Evolutionary conservation across 2,797 vertebrate species (phyloP).

Genomic region (Rhynchonycteris naso): DNA sequence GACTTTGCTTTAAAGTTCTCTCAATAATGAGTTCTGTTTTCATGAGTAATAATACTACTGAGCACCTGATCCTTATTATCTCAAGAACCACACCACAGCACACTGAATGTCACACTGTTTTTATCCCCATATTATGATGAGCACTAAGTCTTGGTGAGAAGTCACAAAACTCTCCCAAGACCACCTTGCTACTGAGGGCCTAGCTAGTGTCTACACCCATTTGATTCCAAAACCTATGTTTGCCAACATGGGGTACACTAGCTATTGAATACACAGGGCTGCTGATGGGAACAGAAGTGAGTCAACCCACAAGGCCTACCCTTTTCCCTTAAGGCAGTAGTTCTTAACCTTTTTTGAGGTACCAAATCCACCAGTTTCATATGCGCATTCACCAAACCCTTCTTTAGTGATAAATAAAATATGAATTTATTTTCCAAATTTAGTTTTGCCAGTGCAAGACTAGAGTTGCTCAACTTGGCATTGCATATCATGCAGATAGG

Average conservation of each 20-base stretch:
- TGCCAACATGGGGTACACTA: not conserved
- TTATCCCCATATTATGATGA: not conserved
- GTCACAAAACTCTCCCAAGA: not conserved
- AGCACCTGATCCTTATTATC: not conserved
- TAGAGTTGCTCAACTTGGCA: no score
- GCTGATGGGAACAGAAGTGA: not conserved
- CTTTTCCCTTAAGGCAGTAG: not conserved
- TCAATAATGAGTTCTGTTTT: not conserved
- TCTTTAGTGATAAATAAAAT: no score
- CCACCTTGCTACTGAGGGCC: not conserved
- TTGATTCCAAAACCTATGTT: not conserved
- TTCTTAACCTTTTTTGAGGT: no score
- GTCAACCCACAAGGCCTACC: no score
- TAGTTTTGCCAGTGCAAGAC: no score
- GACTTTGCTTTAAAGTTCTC: not conserved
- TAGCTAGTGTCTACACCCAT: not conserved
- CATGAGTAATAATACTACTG: not conserved
- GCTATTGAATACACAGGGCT: not conserved
- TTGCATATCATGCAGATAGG: no score
- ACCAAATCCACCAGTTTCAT: no score
- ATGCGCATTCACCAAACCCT: no score
- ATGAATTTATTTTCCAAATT: no score
- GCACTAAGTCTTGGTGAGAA: not conserved
- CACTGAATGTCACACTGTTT: fast-evolving
- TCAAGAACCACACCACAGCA: not conserved